These are phyloP conservation scores for Stichodactyla helianthus DNA, from an alignment of 64 coral and sea anemone genomes.

Conservation along the genomic window DNA sequence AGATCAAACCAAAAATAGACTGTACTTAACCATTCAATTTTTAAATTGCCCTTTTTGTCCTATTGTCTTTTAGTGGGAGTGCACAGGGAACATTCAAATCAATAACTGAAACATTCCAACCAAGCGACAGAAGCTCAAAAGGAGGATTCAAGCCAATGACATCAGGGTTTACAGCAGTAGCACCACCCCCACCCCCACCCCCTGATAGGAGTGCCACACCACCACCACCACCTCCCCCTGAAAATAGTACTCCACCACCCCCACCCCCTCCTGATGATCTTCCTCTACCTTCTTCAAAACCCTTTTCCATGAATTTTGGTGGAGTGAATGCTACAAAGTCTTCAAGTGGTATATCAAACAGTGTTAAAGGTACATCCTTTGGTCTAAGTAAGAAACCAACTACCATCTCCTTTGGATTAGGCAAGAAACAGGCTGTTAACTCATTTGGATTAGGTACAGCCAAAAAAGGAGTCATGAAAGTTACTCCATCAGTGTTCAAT, in stretches of 20 bases:
- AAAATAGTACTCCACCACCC: not conserved
- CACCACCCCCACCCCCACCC: conserved; percentile 66
- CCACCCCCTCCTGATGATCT: conserved; percentile 23
- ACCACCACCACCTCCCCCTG: conserved; percentile 42
- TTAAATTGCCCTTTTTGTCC: not conserved
- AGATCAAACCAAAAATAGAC: no score
- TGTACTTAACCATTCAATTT: no score
- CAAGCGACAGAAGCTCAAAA: conserved; percentile 26
- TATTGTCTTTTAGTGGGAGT: not conserved
- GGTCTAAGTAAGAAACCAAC: conserved; percentile 36
- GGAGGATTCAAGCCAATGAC: conserved; percentile 86
- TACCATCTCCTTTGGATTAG: conserved; percentile 54
- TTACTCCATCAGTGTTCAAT: conserved; percentile 58
- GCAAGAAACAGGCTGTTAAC: conserved; percentile 43
- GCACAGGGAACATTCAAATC: not conserved
- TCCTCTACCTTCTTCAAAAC: conserved; percentile 19
- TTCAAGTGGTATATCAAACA: not conserved
- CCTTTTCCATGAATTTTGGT: conserved; percentile 21
- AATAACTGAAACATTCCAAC: not conserved
- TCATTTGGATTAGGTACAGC: conserved; percentile 36
- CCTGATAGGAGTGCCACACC: conserved; percentile 14
- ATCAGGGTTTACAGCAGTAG: conserved; percentile 58
- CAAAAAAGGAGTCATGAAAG: conserved; percentile 37
- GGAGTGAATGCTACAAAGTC: not conserved
- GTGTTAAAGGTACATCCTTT: not conserved